Evolutionary conservation across 2,797 vertebrate species (phyloP).

Genomic region (Coendou prehensilis): DNA sequence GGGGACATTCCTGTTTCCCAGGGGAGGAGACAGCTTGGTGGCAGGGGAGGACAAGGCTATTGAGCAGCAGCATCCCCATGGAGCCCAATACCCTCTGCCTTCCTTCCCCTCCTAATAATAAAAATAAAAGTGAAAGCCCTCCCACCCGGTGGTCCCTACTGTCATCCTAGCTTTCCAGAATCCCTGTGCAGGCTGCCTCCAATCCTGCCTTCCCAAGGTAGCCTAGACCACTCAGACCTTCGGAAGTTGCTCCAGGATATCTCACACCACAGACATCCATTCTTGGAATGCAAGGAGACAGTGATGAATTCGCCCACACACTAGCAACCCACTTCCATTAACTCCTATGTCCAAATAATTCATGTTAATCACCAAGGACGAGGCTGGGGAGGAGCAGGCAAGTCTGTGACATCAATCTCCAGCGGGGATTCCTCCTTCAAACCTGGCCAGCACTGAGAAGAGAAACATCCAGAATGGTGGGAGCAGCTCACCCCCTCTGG

Average conservation of each 20-base stretch:
- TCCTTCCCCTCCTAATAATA: not conserved
- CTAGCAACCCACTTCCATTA: slow-evolving; percentile 81
- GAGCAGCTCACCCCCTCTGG: not conserved
- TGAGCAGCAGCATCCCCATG: not conserved
- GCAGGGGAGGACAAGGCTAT: not conserved
- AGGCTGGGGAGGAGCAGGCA: slow-evolving; percentile 54
- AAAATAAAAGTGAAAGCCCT: slow-evolving; percentile 22
- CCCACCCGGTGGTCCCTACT: not conserved
- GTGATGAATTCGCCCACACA: slow-evolving; percentile 75
- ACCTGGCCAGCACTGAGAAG: not conserved
- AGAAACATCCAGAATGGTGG: not conserved
- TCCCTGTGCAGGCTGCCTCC: not conserved
- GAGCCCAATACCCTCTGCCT: not conserved
- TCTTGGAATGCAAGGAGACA: slow-evolving; percentile 77
- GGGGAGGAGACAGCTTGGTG: not conserved
- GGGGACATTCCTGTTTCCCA: not conserved
- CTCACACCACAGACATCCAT: slow-evolving; percentile 68
- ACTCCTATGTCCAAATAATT: slow-evolving; percentile 80
- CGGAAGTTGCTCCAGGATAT: slow-evolving; percentile 63
- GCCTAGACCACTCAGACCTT: slow-evolving; percentile 60
- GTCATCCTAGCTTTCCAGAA: slow-evolving; percentile 7
- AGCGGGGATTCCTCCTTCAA: slow-evolving; percentile 59
- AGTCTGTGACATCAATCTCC: slow-evolving; percentile 65
- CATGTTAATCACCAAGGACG: slow-evolving; percentile 79
- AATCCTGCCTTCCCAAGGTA: not conserved